Evolutionary conservation across 2,888 invertebrate species (phyloP).

Genomic region (Escarpia spicata): DNA sequence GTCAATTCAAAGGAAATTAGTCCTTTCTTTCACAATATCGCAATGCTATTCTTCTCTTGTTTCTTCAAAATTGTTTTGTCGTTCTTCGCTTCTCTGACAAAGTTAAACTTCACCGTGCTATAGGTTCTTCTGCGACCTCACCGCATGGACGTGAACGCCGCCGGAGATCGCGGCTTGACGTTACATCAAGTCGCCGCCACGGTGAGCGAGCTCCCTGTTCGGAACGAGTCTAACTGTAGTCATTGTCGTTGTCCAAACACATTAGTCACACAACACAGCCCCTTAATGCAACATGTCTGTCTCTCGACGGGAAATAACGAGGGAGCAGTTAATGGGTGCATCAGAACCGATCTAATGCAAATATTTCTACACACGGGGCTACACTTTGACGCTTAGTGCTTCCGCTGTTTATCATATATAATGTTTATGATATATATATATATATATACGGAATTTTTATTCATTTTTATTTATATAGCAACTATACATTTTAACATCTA

Average conservation of each 20-base stretch:
- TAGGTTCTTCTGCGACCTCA: background rate
- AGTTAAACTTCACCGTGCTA: background rate
- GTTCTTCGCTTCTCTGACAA: background rate
- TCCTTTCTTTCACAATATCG: background rate
- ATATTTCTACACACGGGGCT: too few species aligned
- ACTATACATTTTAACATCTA: too few species aligned
- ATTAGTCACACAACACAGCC: background rate
- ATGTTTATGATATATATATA: too few species aligned
- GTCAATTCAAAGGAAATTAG: background rate
- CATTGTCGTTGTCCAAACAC: slow-evolving; percentile 21
- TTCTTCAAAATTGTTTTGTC: background rate
- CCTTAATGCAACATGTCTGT: too few species aligned
- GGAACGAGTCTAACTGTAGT: background rate
- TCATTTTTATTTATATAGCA: too few species aligned
- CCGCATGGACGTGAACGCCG: too few species aligned
- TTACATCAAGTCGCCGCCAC: background rate
- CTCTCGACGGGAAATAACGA: too few species aligned
- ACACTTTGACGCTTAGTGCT: too few species aligned
- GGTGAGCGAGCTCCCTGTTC: background rate
- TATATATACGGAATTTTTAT: too few species aligned
- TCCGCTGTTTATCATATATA: too few species aligned
- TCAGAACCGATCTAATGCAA: too few species aligned
- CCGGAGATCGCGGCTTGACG: background rate
- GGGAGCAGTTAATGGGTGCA: too few species aligned
- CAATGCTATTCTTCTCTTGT: slow-evolving; percentile 36